Evolutionary conservation across 2,888 invertebrate genomes (phyloP).

Genomic region (Hyalella azteca): DNA sequence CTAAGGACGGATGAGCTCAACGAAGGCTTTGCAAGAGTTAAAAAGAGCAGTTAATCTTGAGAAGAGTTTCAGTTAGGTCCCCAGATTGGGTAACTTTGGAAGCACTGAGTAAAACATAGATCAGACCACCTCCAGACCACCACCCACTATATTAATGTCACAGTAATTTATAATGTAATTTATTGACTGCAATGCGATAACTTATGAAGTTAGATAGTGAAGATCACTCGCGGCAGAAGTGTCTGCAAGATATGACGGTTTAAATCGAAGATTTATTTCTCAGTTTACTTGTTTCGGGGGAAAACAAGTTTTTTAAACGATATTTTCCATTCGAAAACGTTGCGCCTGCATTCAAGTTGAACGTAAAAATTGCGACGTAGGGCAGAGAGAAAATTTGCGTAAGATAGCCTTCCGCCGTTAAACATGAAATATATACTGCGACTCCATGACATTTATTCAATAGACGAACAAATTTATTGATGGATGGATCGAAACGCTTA

Average conservation of each 20-base stretch:
- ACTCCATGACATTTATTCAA: no score
- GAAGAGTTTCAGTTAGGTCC: constrained; percentile 34
- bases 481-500: no score
- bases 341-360: no score
- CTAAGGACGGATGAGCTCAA: constrained; percentile 34
- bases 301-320: no score
- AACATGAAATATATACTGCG: no score
- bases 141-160: constrained; percentile 37
- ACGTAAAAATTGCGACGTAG: no score
- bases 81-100: constrained; percentile 37
- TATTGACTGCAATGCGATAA: constrained; percentile 35
- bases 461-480: no score
- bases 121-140: constrained; percentile 34
- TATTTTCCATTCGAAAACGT: no score
- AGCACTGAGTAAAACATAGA: constrained; percentile 37
- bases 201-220: constrained; percentile 30
- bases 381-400: no score
- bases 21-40: constrained; percentile 35
- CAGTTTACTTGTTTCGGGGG: background rate
- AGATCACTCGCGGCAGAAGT: constrained; percentile 27
- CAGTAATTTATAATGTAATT: constrained; percentile 34
- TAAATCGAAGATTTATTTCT: constrained; percentile 12
- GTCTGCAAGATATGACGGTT: constrained; percentile 22
- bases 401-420: no score
- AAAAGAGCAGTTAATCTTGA: constrained; percentile 37